Percentiles rank a stretch among this genome's conserved stretches.
These are phyloP conservation scores for Cepaea nemoralis DNA, from an alignment of 1,140 invertebrate genomes.

Conservation along the genomic window DNA sequence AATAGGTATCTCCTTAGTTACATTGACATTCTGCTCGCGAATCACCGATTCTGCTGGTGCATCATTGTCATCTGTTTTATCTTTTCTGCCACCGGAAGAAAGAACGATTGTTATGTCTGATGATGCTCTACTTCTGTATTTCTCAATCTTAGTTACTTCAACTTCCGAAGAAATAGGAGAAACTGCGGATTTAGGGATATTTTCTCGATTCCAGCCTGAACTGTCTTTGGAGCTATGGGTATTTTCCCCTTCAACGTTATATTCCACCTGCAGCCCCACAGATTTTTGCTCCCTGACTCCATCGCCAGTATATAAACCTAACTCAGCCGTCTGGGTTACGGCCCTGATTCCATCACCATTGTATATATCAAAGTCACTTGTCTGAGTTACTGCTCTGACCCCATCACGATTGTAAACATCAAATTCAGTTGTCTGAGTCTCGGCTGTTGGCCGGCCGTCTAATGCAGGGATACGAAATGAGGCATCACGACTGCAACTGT, in stretches of 20 bases:
- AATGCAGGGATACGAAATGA: too few species aligned
- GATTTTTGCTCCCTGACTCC: not conserved
- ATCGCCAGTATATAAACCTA: too few species aligned
- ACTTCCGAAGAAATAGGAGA: not conserved
- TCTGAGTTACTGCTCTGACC: too few species aligned
- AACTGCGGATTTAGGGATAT: not conserved
- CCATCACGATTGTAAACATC: too few species aligned
- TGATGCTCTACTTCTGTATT: not conserved
- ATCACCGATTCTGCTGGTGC: not conserved
- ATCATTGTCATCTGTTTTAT: not conserved
- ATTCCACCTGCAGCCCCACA: not conserved
- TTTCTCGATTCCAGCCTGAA: not conserved
- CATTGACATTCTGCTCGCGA: not conserved
- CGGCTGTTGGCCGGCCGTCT: too few species aligned
- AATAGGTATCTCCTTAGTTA: not conserved
- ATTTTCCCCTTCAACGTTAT: not conserved
- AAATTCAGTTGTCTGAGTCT: too few species aligned
- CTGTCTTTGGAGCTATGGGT: not conserved
- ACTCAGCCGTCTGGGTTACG: too few species aligned
- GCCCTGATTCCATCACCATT: too few species aligned
- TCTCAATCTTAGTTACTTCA: not conserved
- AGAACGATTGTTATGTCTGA: not conserved
- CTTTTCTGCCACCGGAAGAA: not conserved
- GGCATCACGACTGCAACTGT: too few species aligned
- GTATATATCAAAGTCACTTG: too few species aligned